Conservation (phyloP, 2,888 invertebrate species). For the Melolontha melolontha region DNA sequence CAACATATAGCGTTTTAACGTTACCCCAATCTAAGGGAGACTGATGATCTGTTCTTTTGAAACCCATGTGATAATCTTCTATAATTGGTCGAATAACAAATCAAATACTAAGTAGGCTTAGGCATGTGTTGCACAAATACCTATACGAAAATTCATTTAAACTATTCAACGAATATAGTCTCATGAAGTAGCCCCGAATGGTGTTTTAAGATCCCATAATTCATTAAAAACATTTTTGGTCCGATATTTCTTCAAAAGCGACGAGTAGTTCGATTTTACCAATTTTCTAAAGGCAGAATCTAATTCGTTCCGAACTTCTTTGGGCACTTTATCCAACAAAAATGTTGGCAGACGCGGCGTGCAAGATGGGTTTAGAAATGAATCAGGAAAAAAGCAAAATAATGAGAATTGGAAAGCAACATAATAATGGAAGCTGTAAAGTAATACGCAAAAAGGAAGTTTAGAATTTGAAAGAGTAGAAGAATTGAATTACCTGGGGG, state of each 20-base stretch:
- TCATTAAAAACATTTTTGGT: constrained; percentile 68
- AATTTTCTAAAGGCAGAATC: constrained; percentile 68
- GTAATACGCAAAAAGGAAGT: too few relatives aligned
- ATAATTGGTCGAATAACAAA: constrained; percentile 77
- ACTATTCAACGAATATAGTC: constrained; percentile 75
- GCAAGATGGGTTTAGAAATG: too few relatives aligned
- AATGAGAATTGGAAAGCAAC: too few relatives aligned
- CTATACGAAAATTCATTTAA: constrained; percentile 75
- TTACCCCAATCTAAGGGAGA: constrained; percentile 74
- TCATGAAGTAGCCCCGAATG: constrained; percentile 71
- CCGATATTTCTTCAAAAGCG: constrained; percentile 74
- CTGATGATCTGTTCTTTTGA: constrained; percentile 70
- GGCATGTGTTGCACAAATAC: constrained; percentile 76
- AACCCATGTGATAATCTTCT: constrained; percentile 75
- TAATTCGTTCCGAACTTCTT: constrained; percentile 64
- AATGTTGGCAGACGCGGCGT: too few relatives aligned
- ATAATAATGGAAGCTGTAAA: too few relatives aligned
- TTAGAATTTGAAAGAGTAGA: too few relatives aligned
- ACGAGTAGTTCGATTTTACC: constrained; percentile 67
- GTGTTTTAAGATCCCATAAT: constrained; percentile 70
- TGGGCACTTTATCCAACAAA: too few relatives aligned
- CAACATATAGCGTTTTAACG: constrained; percentile 69
- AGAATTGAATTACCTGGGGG: too few relatives aligned
- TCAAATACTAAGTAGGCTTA: constrained; percentile 75
- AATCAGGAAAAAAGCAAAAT: too few relatives aligned